Evolutionary conservation across 2,113 vertebrate genomes (phyloP).

Genomic region (Spilogale gracilis): DNA sequence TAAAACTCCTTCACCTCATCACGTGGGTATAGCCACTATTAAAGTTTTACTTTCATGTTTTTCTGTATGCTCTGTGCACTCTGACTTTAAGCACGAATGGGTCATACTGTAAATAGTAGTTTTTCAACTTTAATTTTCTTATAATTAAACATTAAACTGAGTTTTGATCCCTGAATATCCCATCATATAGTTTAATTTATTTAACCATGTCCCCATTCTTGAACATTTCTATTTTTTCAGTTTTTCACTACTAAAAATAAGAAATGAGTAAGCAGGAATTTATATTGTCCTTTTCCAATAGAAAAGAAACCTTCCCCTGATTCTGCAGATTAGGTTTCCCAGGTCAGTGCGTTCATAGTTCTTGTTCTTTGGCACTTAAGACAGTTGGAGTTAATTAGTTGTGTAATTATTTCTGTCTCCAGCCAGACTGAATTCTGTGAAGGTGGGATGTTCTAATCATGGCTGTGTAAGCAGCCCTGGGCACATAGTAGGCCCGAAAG

Average conservation of each 20-base stretch:
- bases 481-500: background rate
- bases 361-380: background rate
- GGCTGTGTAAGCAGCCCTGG: background rate
- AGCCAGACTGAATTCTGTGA: background rate
- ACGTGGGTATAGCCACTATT: rapidly evolving
- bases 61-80: background rate
- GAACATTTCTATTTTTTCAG: background rate
- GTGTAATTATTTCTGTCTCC: background rate
- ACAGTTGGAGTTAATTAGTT: background rate
- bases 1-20: background rate
- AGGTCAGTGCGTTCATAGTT: background rate
- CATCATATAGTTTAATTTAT: background rate
- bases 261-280: background rate
- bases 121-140: background rate
- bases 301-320: background rate
- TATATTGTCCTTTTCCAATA: background rate
- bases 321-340: background rate
- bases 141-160: conserved; percentile 4
- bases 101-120: background rate
- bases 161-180: background rate
- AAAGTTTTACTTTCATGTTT: background rate
- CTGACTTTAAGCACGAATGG: background rate
- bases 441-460: background rate
- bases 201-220: background rate
- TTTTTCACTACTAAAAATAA: background rate